phyloP scores from a whole-genome alignment of 2,888 invertebrate species.

The Yponomeuta cagnagella region DNA sequence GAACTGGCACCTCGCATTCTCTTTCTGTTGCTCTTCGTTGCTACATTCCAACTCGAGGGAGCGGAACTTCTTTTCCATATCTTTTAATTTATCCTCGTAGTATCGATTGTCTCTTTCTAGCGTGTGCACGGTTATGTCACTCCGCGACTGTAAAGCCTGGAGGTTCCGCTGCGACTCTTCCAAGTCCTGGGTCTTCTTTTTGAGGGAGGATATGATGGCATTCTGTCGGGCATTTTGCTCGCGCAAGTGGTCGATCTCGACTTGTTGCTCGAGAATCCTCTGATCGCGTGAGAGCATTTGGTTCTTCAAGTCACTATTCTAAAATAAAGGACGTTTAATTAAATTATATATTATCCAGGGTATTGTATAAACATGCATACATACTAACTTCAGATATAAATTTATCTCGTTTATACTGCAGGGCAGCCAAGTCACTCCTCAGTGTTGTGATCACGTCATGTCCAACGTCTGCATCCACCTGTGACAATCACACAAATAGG shows the following conservation, averaged over 20 bases:
- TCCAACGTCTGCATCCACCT: conserved; percentile 75
- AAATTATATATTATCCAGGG: no score
- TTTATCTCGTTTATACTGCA: conserved; percentile 89
- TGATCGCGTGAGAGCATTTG: conserved; percentile 83
- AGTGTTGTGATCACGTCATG: conserved; percentile 85
- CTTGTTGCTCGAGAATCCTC: conserved; percentile 83
- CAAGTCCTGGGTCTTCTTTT: conserved; percentile 85
- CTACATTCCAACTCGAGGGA: conserved; percentile 82
- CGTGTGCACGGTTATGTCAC: conserved; percentile 83
- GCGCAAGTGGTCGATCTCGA: conserved; percentile 85
- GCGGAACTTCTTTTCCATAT: conserved; percentile 83
- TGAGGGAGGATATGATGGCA: conserved; percentile 85
- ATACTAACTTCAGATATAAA: conserved; percentile 81
- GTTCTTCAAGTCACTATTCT: conserved; percentile 83
- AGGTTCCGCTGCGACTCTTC: conserved; percentile 86
- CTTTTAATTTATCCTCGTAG: conserved; percentile 85
- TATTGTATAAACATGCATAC: not conserved
- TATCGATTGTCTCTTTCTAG: conserved; percentile 83
- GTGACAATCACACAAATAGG: conserved; percentile 23
- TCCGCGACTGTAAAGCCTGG: conserved; percentile 76
- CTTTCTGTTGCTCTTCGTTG: conserved; percentile 85
- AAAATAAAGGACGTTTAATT: conserved; percentile 28
- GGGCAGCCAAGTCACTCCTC: conserved; percentile 88
- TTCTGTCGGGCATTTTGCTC: conserved; percentile 90
- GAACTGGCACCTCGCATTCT: conserved; percentile 79